Percentiles rank a stretch among this genome's conserved stretches.
Conservation (phyloP, 2,113 vertebrate species). For the Lepus americanus region DNA sequence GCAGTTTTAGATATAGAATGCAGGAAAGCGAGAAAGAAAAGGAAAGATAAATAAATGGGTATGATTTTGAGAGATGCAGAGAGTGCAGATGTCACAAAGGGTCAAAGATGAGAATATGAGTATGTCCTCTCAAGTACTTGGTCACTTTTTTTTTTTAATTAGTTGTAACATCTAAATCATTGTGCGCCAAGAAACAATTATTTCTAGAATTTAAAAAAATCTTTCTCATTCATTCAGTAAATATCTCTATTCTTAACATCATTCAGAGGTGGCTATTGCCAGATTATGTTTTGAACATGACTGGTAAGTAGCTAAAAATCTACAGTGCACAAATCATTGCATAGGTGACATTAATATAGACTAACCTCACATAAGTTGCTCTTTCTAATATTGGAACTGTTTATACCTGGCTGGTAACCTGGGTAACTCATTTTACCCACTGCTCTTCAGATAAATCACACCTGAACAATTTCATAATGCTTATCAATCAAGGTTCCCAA, state of each 20-base stretch:
- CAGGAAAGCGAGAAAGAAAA: neutral
- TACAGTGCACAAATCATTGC: neutral
- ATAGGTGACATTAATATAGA: neutral
- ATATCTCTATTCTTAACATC: neutral
- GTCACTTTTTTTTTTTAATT: neutral
- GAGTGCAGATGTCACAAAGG: neutral
- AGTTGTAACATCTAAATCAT: conserved; percentile 27
- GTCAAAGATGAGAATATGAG: neutral
- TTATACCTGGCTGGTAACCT: neutral
- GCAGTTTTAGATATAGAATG: neutral
- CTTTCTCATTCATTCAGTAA: too few relatives aligned
- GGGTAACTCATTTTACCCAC: neutral
- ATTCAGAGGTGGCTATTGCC: neutral
- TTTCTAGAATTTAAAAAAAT: conserved; percentile 37
- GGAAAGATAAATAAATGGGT: neutral
- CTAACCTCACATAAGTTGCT: neutral
- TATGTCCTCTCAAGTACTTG: neutral
- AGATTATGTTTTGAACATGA: neutral
- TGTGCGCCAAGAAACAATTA: conserved; percentile 11
- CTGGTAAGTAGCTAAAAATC: neutral
- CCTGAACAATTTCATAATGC: neutral
- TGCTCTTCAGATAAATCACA: neutral
- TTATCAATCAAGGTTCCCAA: neutral
- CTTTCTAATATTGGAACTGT: neutral
- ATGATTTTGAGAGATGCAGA: neutral